These are phyloP conservation scores for Lasioglossum lativentre DNA, from an alignment of 2,888 invertebrate genomes.

Conservation along the genomic window DNA sequence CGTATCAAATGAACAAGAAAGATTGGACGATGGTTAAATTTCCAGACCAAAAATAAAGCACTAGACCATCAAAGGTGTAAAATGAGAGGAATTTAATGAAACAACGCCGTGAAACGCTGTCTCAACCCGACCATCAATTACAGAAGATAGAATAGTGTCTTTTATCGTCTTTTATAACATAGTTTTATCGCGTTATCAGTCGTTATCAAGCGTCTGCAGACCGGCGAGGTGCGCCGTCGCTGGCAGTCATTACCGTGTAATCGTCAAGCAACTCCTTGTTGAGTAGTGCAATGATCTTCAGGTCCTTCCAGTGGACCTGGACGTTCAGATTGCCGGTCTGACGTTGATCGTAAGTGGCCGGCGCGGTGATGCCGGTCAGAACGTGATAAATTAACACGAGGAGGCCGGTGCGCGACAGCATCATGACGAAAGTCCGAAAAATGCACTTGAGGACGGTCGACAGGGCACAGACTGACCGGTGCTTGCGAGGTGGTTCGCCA, in stretches of 20 bases:
- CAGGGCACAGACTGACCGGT: constrained; percentile 44
- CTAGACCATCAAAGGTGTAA: not conserved
- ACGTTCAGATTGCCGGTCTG: constrained; percentile 93
- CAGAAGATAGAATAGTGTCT: not conserved
- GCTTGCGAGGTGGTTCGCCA: constrained; percentile 36
- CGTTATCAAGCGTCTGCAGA: constrained; percentile 64
- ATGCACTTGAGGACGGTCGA: constrained; percentile 46
- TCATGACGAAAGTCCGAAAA: constrained; percentile 47
- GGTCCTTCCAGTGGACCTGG: constrained; percentile 91
- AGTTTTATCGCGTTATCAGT: constrained; percentile 48
- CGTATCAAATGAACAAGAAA: not conserved
- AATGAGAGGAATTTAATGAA: not conserved
- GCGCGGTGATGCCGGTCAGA: constrained; percentile 81
- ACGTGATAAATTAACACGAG: constrained; percentile 84
- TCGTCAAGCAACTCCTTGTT: constrained; percentile 87
- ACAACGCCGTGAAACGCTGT: not conserved
- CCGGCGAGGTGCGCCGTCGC: not conserved
- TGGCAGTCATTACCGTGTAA: constrained; percentile 85
- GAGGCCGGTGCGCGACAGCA: constrained; percentile 72
- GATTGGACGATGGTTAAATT: not conserved
- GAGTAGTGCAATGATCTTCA: constrained; percentile 90
- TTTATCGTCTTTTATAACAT: not conserved
- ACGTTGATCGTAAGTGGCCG: constrained; percentile 88
- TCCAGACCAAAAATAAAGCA: not conserved
- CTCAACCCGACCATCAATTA: not conserved